Base-by-base conservation (phyloP, 2,888 invertebrate species). In the Oligia strigilis region DNA sequence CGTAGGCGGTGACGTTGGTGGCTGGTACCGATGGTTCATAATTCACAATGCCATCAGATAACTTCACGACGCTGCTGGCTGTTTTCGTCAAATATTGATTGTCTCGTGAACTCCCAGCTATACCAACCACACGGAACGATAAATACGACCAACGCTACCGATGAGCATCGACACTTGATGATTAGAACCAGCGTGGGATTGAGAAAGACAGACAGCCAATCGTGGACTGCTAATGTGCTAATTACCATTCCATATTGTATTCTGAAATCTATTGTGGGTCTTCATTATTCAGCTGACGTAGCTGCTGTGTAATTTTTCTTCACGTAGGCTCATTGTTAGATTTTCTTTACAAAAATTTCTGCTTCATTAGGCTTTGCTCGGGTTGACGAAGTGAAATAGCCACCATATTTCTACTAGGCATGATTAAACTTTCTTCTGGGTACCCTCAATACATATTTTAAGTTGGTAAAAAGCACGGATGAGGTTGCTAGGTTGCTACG, bases 1-100 rank as follows among this genome's bases (percentile, higher is more conserved):
- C 78, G 91, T 91, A 90, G 91, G 93, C 92, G 93, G 95, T 91
- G 95, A 95, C 92, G 93, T 90, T 94, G 93, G 93, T 88, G 94
- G 90, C 93, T 94, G 95, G 94, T 89, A 96, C 96, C 93, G 91
- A 91, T 91, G 90, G 91, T 91, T 91, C 92, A 92, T 93, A 92
- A 93, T 92, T 94, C 91, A 94, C 93, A 93, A 93, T 93, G 92
- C 93, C 94, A 94, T 95, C 94, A 90, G 94, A 94, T 94, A 94
- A 94, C 90, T 85, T 90, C 86, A 88, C 88, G 87, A 82, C 90
- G 91, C 90, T 89, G 91, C 90, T 89, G 92, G 93, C 92, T 91
- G 90, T 90, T 93, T 94, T 93, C 91, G 90, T 92, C 91, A 89
- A 91, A 92, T 93, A 94, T 94, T 91, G 94, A 94, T 94, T 93